Evolutionary conservation across 2,113 vertebrate species (phyloP).

Genomic region (Genyomyrus donnyi): DNA sequence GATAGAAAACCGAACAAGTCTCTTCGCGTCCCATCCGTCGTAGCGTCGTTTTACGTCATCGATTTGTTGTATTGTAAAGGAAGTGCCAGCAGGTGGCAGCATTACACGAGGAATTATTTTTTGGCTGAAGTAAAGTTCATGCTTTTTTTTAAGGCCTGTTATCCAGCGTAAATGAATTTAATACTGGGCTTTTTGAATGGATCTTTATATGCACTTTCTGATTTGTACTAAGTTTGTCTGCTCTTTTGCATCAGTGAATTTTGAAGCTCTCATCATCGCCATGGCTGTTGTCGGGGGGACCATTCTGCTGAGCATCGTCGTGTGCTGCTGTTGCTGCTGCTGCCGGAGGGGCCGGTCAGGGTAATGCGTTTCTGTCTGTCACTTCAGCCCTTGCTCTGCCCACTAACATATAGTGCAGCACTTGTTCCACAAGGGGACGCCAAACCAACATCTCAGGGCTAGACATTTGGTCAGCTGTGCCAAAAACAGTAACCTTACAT

Average conservation of each 20-base stretch:
- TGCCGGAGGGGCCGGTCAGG: conserved; percentile 50
- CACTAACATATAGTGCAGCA: background rate
- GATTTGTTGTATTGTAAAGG: background rate
- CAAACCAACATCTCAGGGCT: background rate
- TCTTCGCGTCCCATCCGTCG: background rate
- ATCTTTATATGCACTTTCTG: background rate
- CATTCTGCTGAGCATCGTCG: conserved; percentile 52
- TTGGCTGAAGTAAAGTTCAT: background rate
- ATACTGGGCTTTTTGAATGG: background rate
- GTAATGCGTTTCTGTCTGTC: conserved; percentile 43
- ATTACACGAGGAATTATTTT: conserved; percentile 6
- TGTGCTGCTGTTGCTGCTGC: conserved; percentile 74
- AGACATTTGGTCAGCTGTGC: background rate
- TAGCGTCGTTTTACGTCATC: background rate
- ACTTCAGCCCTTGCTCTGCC: background rate
- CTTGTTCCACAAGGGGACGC: background rate
- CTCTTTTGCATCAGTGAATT: conserved; percentile 67
- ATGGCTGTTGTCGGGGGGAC: conserved; percentile 61
- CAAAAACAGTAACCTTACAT: background rate
- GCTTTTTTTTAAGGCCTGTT: background rate
- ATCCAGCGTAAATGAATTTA: background rate
- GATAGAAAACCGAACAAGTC: background rate
- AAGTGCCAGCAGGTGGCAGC: conserved; percentile 36
- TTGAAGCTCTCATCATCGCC: conserved; percentile 74
- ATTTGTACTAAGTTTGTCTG: background rate